These are phyloP conservation scores for Platypus cylindrus DNA, from an alignment of 2,888 invertebrate genomes.

Conservation along the genomic window DNA sequence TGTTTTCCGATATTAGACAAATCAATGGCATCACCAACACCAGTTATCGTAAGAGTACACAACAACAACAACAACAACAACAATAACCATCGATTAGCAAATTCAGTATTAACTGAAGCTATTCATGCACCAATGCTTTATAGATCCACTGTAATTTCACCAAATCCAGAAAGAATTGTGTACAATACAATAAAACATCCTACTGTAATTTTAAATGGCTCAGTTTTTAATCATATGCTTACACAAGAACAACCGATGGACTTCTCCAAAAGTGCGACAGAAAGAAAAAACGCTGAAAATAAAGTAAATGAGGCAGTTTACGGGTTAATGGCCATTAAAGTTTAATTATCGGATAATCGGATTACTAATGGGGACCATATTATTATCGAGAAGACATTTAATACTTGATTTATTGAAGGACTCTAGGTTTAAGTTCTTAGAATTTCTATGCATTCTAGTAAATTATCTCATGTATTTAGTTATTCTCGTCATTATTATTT, in stretches of 20 bases:
- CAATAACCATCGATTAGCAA: conserved; percentile 17
- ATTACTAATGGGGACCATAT: too few relatives aligned
- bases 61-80: too few relatives aligned
- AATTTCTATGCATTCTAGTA: too few relatives aligned
- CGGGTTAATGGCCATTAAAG: conserved; percentile 13
- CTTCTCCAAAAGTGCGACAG: conserved; percentile 24
- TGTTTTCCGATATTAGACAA: conserved; percentile 15
- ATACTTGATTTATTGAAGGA: too few relatives aligned
- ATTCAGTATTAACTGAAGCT: conserved; percentile 22
- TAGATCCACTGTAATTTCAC: conserved; percentile 42
- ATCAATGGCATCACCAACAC: conserved; percentile 29
- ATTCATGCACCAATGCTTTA: conserved; percentile 35
- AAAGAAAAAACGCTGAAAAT: conserved; percentile 19
- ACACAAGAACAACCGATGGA: conserved; percentile 34
- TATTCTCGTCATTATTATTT: too few relatives aligned
- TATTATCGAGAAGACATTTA: too few relatives aligned
- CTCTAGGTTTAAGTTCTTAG: too few relatives aligned
- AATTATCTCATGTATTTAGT: too few relatives aligned
- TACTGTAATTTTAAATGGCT: conserved; percentile 28
- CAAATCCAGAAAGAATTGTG: conserved; percentile 40
- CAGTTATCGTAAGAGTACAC: conserved; percentile 31
- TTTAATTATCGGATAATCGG: too few relatives aligned
- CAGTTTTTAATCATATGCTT: conserved; percentile 16
- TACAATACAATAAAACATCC: conserved; percentile 34
- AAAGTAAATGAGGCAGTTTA: conserved; percentile 17